Evolutionary conservation across 2,888 invertebrate species (phyloP).

Genomic region (Polylopha cassiicola): DNA sequence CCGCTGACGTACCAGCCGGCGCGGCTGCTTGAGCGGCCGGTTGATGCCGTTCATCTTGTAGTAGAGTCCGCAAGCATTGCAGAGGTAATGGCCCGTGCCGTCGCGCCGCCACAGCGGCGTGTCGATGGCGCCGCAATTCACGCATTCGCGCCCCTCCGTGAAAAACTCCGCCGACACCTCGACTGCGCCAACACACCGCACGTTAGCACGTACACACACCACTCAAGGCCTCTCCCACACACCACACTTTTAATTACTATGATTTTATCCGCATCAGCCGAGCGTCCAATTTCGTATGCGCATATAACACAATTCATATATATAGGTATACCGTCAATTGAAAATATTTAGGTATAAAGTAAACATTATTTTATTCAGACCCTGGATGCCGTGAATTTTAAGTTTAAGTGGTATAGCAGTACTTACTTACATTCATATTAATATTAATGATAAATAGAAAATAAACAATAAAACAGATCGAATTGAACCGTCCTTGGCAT

Average conservation of each 20-base stretch:
- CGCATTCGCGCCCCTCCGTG: constrained; percentile 97
- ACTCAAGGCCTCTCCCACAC: constrained; percentile 9
- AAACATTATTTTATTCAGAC: too few relatives aligned
- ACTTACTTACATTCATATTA: too few relatives aligned
- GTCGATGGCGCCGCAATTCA: constrained; percentile 97
- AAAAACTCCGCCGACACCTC: constrained; percentile 87
- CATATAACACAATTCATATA: constrained; percentile 1
- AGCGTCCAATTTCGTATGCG: constrained; percentile 28
- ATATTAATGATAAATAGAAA: neutral
- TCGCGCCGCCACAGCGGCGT: constrained; percentile 99
- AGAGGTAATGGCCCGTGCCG: constrained; percentile 98
- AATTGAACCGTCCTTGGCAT: constrained; percentile 18
- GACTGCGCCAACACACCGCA: constrained; percentile 49
- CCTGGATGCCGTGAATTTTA: too few relatives aligned
- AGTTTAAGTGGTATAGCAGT: too few relatives aligned
- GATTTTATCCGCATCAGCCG: constrained; percentile 26
- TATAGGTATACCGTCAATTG: neutral
- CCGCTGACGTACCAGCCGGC: constrained; percentile 93
- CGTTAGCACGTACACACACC: constrained; percentile 19
- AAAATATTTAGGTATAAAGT: neutral
- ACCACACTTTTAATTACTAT: constrained; percentile 3
- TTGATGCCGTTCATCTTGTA: constrained; percentile 99
- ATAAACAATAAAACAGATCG: constrained; percentile 1
- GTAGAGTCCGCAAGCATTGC: constrained; percentile 99
- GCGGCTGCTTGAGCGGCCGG: constrained; percentile 97